Evolutionary conservation across 2,797 vertebrate species (phyloP).

Genomic region (Lycodopsis pacificus): DNA sequence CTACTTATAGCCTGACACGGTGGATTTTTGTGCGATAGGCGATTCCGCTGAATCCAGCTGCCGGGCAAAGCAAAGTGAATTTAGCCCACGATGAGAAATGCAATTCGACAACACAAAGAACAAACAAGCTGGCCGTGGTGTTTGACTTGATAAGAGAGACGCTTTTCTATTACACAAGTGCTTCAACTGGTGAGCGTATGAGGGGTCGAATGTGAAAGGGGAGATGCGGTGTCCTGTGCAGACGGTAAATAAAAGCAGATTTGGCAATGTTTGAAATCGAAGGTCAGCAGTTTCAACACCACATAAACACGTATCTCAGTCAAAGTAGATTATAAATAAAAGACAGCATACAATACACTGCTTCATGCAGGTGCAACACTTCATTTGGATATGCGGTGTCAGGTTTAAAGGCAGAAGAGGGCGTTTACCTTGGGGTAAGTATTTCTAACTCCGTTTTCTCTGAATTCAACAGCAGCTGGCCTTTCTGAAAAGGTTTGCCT

Average conservation of each 20-base stretch:
- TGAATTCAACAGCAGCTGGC: constrained; percentile 48
- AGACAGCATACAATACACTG: background rate
- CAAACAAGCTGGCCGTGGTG: background rate
- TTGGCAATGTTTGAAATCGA: background rate
- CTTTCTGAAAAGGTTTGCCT: constrained; percentile 49
- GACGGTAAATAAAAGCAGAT: background rate
- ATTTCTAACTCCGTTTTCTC: constrained; percentile 25
- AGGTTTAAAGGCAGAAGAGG: constrained; percentile 19
- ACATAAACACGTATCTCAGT: background rate
- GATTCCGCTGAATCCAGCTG: no score
- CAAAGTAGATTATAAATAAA: constrained; percentile 12
- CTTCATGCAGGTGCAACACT: constrained; percentile 1
- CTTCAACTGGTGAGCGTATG: no score
- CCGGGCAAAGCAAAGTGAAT: background rate
- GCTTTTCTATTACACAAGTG: constrained; percentile 35
- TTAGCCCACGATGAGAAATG: background rate
- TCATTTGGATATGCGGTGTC: background rate
- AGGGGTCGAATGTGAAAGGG: constrained; percentile 3
- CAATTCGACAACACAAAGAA: background rate
- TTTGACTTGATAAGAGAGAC: background rate
- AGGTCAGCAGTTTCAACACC: constrained; percentile 14
- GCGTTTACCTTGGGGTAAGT: constrained; percentile 13
- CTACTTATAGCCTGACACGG: background rate
- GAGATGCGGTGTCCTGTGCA: constrained; percentile 32
- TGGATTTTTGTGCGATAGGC: background rate